Conservation (phyloP, 2,888 invertebrate species). For the Octodonta nipae region DNA sequence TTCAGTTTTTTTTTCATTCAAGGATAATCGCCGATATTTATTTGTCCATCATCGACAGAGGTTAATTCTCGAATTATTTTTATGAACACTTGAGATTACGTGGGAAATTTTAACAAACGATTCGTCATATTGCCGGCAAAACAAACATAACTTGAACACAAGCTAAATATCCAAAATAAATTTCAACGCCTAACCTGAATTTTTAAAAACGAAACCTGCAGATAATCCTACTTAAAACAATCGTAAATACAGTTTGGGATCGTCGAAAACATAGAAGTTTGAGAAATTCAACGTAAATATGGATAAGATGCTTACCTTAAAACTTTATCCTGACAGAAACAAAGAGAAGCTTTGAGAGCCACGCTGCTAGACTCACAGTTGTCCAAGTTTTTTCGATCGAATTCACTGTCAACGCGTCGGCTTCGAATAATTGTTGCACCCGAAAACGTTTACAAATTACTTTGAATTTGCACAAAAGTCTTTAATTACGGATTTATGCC, state of each 20-base stretch:
- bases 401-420: slow-evolving; percentile 32
- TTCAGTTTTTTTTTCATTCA: no score
- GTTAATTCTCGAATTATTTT: no score
- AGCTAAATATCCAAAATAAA: no score
- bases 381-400: slow-evolving; percentile 28
- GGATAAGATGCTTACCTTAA: slow-evolving; percentile 32
- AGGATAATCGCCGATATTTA: no score
- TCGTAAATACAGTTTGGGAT: no score
- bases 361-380: slow-evolving; percentile 35
- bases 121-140: no score
- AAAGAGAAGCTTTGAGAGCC: slow-evolving; percentile 37
- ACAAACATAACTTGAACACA: no score
- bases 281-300: no score
- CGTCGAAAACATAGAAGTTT: no score
- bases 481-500: slow-evolving; percentile 28
- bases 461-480: slow-evolving; percentile 25
- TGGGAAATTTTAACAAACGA: no score
- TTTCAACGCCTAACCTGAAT: neutral
- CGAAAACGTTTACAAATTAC: slow-evolving; percentile 20
- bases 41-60: no score
- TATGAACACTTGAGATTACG: no score
- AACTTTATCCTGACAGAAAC: slow-evolving; percentile 33
- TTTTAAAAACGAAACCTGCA: neutral
- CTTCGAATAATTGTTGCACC: slow-evolving; percentile 21
- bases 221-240: neutral